Evolutionary conservation across 2,888 invertebrate genomes (phyloP).

Genomic region (Cephus sareptanus): DNA sequence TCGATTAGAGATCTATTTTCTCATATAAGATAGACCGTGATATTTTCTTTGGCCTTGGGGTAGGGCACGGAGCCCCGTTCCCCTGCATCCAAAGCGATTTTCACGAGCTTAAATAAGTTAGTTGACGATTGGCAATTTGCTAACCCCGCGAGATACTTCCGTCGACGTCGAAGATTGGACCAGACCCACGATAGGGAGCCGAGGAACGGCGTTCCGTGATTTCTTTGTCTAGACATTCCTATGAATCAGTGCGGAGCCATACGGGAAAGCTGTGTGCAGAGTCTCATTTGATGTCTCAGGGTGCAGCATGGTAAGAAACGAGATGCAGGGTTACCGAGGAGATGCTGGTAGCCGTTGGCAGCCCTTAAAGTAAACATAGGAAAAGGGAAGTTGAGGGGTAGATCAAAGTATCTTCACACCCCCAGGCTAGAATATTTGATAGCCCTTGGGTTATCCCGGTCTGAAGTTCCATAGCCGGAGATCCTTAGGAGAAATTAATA

Average conservation of each 20-base stretch:
- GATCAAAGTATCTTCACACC: slow-evolving; percentile 63
- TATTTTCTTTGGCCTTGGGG: slow-evolving; percentile 49
- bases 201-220: neutral
- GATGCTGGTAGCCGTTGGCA: slow-evolving; percentile 52
- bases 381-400: slow-evolving; percentile 40
- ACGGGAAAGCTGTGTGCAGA: neutral
- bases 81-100: neutral
- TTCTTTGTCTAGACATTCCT: neutral
- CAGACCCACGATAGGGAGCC: neutral
- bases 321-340: slow-evolving; percentile 18
- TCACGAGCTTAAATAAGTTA: slow-evolving; percentile 47
- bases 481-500: neutral
- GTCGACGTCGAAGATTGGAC: neutral
- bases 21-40: slow-evolving; percentile 29
- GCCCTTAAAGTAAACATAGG: slow-evolving; percentile 59
- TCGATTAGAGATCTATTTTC: slow-evolving; percentile 36
- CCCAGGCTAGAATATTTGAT: slow-evolving; percentile 59
- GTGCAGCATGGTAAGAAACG: neutral
- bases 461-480: neutral
- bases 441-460: slow-evolving; percentile 33
- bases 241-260: neutral
- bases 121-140: slow-evolving; percentile 56
- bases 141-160: slow-evolving; percentile 42
- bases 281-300: neutral
- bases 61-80: slow-evolving; percentile 42